These are phyloP conservation scores for Creontiades dilutus DNA, from an alignment of 2,888 invertebrate species.

Conservation along the genomic window DNA sequence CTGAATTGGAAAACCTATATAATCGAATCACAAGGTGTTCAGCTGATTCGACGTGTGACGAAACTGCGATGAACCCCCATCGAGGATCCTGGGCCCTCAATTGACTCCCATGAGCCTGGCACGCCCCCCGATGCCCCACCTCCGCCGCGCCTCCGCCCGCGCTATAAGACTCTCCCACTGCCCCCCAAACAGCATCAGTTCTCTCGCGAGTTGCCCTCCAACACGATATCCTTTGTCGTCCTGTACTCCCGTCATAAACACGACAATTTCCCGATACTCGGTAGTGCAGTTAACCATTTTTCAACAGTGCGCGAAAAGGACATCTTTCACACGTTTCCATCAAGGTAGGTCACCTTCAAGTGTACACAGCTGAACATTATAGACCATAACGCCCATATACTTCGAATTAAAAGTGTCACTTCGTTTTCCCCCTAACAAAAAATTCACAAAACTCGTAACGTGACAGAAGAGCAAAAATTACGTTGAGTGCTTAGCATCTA, in stretches of 20 bases:
- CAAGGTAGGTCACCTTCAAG: no score
- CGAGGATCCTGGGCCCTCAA: no score
- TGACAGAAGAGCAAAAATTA: no score
- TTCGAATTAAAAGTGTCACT: no score
- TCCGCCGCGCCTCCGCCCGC: neutral
- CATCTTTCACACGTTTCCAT: no score
- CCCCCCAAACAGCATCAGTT: constrained; percentile 1
- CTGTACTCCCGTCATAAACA: neutral
- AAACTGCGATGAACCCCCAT: no score
- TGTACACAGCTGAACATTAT: no score
- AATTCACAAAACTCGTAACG: no score
- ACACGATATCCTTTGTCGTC: neutral
- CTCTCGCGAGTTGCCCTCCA: neutral
- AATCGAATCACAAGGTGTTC: neutral
- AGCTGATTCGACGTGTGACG: neutral
- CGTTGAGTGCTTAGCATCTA: no score
- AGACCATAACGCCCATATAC: no score
- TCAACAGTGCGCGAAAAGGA: neutral
- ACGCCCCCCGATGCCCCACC: neutral
- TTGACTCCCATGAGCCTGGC: neutral
- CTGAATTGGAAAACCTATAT: no score
- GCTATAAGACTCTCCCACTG: neutral
- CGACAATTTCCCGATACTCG: neutral
- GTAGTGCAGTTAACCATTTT: neutral
- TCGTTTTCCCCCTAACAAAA: no score